Evolutionary conservation across 2,888 invertebrate genomes (phyloP).

Genomic region (Griposia aprilina): DNA sequence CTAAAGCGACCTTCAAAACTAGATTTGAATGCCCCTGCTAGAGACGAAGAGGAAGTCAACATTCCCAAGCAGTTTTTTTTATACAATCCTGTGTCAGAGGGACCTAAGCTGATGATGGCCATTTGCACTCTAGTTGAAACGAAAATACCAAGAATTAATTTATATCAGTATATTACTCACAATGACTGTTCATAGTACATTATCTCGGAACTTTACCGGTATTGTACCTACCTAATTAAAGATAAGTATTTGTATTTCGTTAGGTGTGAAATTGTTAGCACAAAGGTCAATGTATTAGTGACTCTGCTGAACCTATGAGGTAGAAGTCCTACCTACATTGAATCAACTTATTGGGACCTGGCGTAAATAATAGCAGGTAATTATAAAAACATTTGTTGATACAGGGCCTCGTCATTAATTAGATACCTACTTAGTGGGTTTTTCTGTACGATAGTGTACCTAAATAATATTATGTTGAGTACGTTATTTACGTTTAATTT

Average conservation of each 20-base stretch:
- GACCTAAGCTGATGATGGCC: neutral
- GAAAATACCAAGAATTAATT: neutral
- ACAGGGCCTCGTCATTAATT: neutral
- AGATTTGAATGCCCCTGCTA: neutral
- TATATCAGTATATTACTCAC: neutral
- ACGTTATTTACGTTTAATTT: neutral
- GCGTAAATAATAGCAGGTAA: neutral
- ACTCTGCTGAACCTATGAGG: neutral
- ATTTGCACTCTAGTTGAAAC: neutral
- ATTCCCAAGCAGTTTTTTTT: neutral
- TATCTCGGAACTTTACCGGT: neutral
- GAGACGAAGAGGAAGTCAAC: neutral
- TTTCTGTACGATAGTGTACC: neutral
- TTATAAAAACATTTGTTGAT: neutral
- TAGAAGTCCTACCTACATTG: neutral
- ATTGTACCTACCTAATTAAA: neutral
- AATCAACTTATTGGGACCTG: neutral
- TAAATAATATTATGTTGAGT: neutral
- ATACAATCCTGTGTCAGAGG: neutral
- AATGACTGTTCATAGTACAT: neutral
- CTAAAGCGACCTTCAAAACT: neutral
- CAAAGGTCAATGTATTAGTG: neutral
- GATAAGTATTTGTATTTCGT: neutral
- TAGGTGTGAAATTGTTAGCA: slow-evolving; percentile 7
- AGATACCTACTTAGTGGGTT: neutral